These are phyloP conservation scores for Myotis yumanensis DNA, from an alignment of 2,113 vertebrate species.

Conservation along the genomic window DNA sequence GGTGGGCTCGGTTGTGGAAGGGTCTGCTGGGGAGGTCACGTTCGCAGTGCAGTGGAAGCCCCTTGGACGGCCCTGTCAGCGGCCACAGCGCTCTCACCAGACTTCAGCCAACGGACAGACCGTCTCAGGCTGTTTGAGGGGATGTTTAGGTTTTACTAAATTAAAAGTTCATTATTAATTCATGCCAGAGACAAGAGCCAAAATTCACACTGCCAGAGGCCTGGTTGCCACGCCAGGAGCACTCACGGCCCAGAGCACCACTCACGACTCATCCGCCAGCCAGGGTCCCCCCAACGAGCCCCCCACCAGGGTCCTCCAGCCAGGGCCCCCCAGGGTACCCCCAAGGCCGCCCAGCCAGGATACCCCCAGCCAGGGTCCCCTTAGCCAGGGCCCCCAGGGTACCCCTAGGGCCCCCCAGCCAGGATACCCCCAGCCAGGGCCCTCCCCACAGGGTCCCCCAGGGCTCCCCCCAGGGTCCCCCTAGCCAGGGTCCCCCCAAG, in stretches of 20 bases:
- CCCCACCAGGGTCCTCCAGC: no score
- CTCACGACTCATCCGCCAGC: not conserved
- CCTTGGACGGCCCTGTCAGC: not conserved
- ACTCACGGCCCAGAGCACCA: rapidly evolving
- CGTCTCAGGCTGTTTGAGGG: not conserved
- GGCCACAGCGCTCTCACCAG: not conserved
- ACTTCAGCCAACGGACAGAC: not conserved
- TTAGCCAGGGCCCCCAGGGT: no score
- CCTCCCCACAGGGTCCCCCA: no score
- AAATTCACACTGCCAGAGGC: not conserved
- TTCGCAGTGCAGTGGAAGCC: not conserved
- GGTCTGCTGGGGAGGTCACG: not conserved
- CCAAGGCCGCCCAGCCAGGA: no score
- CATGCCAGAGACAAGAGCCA: not conserved
- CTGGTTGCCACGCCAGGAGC: not conserved
- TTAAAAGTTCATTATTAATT: not conserved
- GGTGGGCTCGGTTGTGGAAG: not conserved
- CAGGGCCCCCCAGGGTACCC: no score
- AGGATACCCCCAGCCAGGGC: no score
- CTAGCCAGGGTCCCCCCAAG: no score
- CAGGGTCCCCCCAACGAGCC: no score
- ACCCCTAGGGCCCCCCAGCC: no score
- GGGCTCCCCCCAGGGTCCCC: no score
- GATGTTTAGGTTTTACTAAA: not conserved
- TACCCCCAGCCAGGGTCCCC: no score